Evolutionary conservation across 2,888 invertebrate genomes (phyloP).

Genomic region (Lasioglossum leucozonium): DNA sequence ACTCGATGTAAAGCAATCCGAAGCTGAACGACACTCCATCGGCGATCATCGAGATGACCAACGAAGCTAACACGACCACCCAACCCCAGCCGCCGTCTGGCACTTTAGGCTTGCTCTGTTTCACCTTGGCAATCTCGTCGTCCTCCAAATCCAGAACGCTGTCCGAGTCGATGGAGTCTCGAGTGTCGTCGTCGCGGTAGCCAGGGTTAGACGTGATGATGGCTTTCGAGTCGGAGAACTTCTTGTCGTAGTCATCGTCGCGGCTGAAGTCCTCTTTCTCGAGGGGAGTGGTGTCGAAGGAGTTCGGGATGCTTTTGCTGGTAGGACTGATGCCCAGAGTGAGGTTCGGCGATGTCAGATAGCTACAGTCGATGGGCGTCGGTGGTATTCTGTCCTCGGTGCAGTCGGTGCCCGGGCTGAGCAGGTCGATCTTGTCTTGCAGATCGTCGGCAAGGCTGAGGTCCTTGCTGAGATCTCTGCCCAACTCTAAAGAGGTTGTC

Average conservation of each 20-base stretch:
- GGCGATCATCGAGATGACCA: constrained; percentile 94
- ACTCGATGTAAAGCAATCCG: constrained; percentile 94
- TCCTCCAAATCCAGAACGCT: constrained; percentile 85
- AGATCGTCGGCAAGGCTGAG: constrained; percentile 66
- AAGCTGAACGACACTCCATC: constrained; percentile 98
- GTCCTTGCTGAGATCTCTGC: constrained; percentile 60
- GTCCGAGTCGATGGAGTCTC: constrained; percentile 86
- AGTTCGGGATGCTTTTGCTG: constrained; percentile 23
- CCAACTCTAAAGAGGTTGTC: constrained; percentile 63
- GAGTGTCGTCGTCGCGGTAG: constrained; percentile 83
- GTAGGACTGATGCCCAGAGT: constrained; percentile 70
- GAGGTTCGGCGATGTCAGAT: constrained; percentile 69
- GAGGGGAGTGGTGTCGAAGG: neutral
- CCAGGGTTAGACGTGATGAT: constrained; percentile 71
- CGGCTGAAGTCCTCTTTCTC: neutral
- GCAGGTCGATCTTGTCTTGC: constrained; percentile 64
- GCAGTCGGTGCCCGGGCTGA: constrained; percentile 72
- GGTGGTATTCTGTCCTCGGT: constrained; percentile 74
- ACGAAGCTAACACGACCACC: constrained; percentile 94
- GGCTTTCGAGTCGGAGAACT: constrained; percentile 13
- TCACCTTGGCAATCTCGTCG: constrained; percentile 50
- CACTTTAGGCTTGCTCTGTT: constrained; percentile 85
- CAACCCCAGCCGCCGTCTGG: constrained; percentile 96
- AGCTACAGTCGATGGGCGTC: constrained; percentile 69
- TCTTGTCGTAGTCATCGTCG: neutral